phyloP scores from a whole-genome alignment of 2,888 invertebrate species.

The Sinohyriopsis cumingii region DNA sequence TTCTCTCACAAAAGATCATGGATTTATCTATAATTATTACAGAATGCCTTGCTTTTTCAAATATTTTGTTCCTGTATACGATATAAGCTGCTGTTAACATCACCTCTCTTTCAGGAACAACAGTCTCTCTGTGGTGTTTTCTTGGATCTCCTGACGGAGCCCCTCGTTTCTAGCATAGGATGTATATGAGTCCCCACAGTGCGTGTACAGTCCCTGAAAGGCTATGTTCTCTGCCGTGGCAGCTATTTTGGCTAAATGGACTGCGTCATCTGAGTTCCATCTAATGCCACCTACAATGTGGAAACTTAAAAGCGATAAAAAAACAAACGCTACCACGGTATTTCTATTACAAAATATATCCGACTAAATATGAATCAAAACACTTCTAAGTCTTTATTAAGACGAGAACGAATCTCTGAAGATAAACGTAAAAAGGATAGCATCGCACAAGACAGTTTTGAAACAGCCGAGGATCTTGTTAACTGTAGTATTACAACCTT shows the following conservation, averaged over 20 bases:
- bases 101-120: conserved; percentile 46
- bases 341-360: background rate
- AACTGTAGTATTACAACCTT: too few relatives aligned
- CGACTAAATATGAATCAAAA: background rate
- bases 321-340: background rate
- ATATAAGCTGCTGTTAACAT: too few relatives aligned
- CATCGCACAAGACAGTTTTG: too few relatives aligned
- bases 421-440: background rate
- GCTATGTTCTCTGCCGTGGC: conserved; percentile 16
- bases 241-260: conserved; percentile 37
- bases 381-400: background rate
- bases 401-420: background rate
- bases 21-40: too few relatives aligned
- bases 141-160: conserved; percentile 36
- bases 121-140: conserved; percentile 41
- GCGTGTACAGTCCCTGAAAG: conserved; percentile 64
- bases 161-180: conserved; percentile 28
- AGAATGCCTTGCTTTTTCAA: too few relatives aligned
- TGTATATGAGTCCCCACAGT: conserved; percentile 62
- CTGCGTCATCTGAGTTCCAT: conserved; percentile 72
- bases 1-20: too few relatives aligned
- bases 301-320: conserved; percentile 1
- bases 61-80: too few relatives aligned
- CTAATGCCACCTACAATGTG: conserved; percentile 47
- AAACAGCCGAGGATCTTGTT: too few relatives aligned